phyloP scores from a whole-genome alignment of 2,113 vertebrate genomes.

The Eublepharis macularius region DNA sequence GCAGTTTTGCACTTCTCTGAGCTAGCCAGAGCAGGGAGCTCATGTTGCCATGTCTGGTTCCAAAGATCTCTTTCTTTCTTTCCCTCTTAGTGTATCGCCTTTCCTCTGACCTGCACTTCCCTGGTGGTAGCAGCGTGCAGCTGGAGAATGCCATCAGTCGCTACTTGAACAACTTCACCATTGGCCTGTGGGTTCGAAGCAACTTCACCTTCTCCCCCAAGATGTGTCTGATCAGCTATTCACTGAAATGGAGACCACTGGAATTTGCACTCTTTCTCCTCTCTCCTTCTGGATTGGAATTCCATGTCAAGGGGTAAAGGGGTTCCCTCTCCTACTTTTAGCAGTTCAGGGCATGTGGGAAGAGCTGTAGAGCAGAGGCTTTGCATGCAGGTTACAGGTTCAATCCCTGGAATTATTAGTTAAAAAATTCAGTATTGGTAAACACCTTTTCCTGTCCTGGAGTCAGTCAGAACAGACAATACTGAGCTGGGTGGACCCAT shows the following conservation, averaged over 20 bases:
- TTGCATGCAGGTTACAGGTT: too few relatives aligned
- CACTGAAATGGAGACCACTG: not conserved
- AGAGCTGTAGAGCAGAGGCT: too few relatives aligned
- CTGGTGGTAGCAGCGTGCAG: not conserved
- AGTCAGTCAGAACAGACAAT: too few relatives aligned
- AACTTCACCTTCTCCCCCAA: too few relatives aligned
- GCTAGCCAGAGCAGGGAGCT: not conserved
- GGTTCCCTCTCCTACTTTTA: too few relatives aligned
- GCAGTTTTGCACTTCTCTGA: not conserved
- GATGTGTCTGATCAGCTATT: constrained; percentile 30
- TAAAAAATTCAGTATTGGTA: too few relatives aligned
- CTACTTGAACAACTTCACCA: constrained; percentile 30
- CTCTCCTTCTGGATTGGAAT: constrained; percentile 19
- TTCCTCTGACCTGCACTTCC: constrained; percentile 18
- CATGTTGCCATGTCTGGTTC: not conserved
- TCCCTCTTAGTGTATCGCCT: not conserved
- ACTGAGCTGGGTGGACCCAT: too few relatives aligned
- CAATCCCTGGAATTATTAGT: too few relatives aligned
- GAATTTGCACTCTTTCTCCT: constrained; percentile 32
- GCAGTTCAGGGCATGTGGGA: too few relatives aligned
- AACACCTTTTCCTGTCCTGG: too few relatives aligned
- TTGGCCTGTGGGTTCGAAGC: constrained; percentile 33
- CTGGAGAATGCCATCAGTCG: not conserved
- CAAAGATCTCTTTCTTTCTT: not conserved
- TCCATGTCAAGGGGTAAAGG: constrained; percentile 25